These are phyloP conservation scores for Rhorus exstirpatorius DNA, from an alignment of 2,888 invertebrate species.

Conservation along the genomic window DNA sequence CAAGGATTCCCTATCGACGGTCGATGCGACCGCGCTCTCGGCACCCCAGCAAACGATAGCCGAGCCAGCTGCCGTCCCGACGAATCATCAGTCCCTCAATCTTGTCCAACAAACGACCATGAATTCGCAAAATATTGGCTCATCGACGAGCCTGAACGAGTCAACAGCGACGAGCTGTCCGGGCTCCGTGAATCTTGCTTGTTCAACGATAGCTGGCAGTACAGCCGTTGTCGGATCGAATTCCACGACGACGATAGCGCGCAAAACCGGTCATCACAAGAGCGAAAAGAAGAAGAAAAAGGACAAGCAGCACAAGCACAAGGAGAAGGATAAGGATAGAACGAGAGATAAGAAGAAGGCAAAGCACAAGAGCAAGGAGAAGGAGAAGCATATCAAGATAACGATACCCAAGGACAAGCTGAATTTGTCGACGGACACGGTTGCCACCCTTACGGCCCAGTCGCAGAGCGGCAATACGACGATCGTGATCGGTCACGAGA, in stretches of 20 bases:
- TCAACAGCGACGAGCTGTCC: neutral
- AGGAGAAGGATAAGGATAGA: conserved; percentile 75
- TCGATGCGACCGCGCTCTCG: conserved; percentile 79
- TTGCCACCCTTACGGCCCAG: conserved; percentile 66
- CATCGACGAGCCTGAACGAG: too few species aligned
- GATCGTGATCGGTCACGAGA: conserved; percentile 69
- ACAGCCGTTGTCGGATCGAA: conserved; percentile 20
- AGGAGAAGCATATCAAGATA: conserved; percentile 90
- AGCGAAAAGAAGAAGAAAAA: conserved; percentile 92
- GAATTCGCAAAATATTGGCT: neutral
- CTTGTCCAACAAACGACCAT: neutral
- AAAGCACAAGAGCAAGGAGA: conserved; percentile 90
- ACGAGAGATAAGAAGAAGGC: conserved; percentile 90
- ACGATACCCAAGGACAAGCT: conserved; percentile 89
- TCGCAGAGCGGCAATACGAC: neutral
- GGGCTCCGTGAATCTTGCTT: neutral
- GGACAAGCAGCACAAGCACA: conserved; percentile 88
- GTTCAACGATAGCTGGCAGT: too few species aligned
- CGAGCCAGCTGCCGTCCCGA: conserved; percentile 56
- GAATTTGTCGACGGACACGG: conserved; percentile 81
- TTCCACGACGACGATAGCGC: conserved; percentile 69
- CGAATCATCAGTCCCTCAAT: conserved; percentile 8
- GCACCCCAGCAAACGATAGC: conserved; percentile 73
- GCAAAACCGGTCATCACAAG: conserved; percentile 81
- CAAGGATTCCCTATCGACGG: conserved; percentile 77